phyloP scores from a whole-genome alignment of 2,888 invertebrate genomes.

The Tinea trinotella region DNA sequence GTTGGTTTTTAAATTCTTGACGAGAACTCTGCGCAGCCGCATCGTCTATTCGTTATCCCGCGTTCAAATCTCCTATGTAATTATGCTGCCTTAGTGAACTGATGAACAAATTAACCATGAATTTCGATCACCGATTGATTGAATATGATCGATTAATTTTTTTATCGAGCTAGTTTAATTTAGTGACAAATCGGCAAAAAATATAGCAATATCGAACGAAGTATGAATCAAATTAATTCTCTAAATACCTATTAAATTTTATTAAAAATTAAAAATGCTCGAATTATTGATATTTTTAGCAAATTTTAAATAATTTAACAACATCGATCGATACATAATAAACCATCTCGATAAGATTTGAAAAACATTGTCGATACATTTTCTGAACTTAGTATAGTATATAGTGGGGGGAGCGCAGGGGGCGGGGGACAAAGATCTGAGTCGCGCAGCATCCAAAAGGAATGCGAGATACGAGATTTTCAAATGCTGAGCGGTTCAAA shows the following conservation, averaged over 20 bases:
- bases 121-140: slow-evolving; percentile 30
- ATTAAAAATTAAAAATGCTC: too few relatives aligned
- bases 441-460: slow-evolving; percentile 9
- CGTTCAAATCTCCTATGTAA: neutral
- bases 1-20: neutral
- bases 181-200: too few relatives aligned
- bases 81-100: slow-evolving; percentile 45
- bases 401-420: neutral
- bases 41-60: neutral
- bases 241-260: too few relatives aligned
- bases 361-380: too few relatives aligned
- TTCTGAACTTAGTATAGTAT: too few relatives aligned
- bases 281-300: too few relatives aligned
- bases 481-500: slow-evolving; percentile 14
- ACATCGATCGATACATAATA: too few relatives aligned
- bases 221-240: too few relatives aligned
- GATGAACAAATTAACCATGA: slow-evolving; percentile 59
- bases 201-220: too few relatives aligned
- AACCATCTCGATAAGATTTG: too few relatives aligned
- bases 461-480: slow-evolving; percentile 11
- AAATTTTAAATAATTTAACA: too few relatives aligned
- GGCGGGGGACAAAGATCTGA: neutral
- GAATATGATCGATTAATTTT: neutral
- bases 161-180: too few relatives aligned
- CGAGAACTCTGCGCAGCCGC: neutral